These are phyloP conservation scores for Drosophila subpulchrella DNA, from an alignment of 1,140 invertebrate species.

Conservation along the genomic window DNA sequence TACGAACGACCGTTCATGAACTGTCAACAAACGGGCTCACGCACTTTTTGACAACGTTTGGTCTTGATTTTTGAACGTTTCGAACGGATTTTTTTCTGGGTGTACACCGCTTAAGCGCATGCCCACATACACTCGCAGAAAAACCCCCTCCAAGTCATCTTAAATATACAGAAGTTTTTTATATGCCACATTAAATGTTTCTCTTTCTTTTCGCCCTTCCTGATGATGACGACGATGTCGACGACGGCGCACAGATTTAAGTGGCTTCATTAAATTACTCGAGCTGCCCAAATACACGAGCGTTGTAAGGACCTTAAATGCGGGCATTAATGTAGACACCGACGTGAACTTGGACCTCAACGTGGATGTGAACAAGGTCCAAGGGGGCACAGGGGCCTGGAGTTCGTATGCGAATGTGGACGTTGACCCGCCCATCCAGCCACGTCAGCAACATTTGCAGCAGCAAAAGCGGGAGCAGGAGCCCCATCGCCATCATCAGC, in stretches of 20 bases:
- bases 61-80: no score
- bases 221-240: conserved; percentile 28
- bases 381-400: conserved; percentile 9
- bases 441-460: conserved; percentile 53
- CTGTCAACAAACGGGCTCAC: no score
- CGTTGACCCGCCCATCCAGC: conserved; percentile 62
- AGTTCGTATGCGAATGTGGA: conserved; percentile 29
- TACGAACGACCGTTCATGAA: no score
- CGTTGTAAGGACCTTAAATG: conserved; percentile 83
- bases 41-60: no score
- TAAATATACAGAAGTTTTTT: conserved; percentile 69
- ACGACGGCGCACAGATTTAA: conserved; percentile 74
- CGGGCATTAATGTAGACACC: conserved; percentile 78
- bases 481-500: conserved; percentile 26
- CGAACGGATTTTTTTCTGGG: no score
- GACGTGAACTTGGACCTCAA: conserved; percentile 43
- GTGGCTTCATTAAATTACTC: conserved; percentile 83
- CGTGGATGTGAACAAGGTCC: conserved; percentile 22
- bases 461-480: conserved; percentile 28
- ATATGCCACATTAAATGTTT: conserved; percentile 71
- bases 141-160: conserved; percentile 29
- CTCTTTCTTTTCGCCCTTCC: conserved; percentile 41
- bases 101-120: conserved; percentile 46
- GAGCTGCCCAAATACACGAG: conserved; percentile 81
- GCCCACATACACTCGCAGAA: conserved; percentile 20